Percentiles rank a stretch among this genome's conserved stretches.
Evolutionary conservation across 1,140 invertebrate species (phyloP).

Genomic region (Drosophila parvula): DNA sequence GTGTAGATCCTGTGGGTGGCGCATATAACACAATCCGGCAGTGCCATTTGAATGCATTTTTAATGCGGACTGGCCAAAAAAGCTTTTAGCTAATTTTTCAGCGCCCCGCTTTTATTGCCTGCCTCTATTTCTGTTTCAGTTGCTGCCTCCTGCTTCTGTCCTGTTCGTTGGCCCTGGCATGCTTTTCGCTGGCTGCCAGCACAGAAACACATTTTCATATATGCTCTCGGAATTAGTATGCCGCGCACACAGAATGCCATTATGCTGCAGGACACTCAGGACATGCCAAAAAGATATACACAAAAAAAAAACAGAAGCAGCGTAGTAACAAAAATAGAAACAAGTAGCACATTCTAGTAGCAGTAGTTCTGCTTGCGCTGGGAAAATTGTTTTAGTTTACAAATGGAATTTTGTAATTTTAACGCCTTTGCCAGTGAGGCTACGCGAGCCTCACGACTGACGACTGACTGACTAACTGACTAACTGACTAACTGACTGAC

Average conservation of each 20-base stretch:
- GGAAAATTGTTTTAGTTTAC: constrained; percentile 80
- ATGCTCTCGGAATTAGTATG: constrained; percentile 72
- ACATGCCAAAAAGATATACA: constrained; percentile 44
- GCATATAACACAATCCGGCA: constrained; percentile 27
- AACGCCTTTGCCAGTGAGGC: constrained; percentile 66
- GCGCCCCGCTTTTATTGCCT: constrained; percentile 31
- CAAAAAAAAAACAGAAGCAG: background rate
- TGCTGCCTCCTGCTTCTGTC: background rate
- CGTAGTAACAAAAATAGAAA: constrained; percentile 17
- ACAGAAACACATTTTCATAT: constrained; percentile 25
- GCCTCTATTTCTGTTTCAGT: constrained; percentile 24
- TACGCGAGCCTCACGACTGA: constrained; percentile 6
- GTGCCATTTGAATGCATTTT: constrained; percentile 78
- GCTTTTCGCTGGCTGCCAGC: constrained; percentile 48
- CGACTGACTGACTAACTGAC: constrained; percentile 6
- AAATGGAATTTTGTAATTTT: constrained; percentile 83
- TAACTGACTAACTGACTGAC: constrained; percentile 8
- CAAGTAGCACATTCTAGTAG: constrained; percentile 55
- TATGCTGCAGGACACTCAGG: constrained; percentile 79
- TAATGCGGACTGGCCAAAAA: constrained; percentile 71
- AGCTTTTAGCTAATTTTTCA: constrained; percentile 82
- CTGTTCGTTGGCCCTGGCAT: constrained; percentile 66
- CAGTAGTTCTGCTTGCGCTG: constrained; percentile 44
- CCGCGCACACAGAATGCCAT: constrained; percentile 74
- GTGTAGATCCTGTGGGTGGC: constrained; percentile 13